Evolutionary conservation across 2,888 invertebrate species (phyloP).

Genomic region (Eristalis tenax): DNA sequence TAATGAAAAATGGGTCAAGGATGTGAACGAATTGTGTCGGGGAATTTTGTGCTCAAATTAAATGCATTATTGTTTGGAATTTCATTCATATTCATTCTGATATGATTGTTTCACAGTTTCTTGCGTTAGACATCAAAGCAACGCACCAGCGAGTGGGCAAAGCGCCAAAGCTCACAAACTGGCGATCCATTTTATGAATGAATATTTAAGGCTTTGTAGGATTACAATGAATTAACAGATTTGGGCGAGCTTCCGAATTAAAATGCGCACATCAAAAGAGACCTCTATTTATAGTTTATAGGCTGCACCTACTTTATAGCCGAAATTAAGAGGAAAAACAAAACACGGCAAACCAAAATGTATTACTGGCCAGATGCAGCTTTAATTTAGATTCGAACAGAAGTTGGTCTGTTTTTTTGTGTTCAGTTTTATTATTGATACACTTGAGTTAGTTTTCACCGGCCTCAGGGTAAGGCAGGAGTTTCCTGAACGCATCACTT

Average conservation of each 20-base stretch:
- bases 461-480: constrained; percentile 50
- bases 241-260: not conserved
- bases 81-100: too few species aligned
- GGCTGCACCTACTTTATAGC: not conserved
- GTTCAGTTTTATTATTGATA: constrained; percentile 16
- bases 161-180: not conserved
- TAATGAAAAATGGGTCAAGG: constrained; percentile 65
- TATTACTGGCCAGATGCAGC: constrained; percentile 20
- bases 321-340: not conserved
- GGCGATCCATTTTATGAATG: too few species aligned
- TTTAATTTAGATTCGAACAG: constrained; percentile 29
- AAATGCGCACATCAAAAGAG: not conserved
- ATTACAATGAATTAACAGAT: not conserved
- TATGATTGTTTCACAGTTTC: too few species aligned
- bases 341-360: too few species aligned
- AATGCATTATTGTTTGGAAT: too few species aligned
- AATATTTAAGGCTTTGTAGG: not conserved
- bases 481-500: constrained; percentile 65
- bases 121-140: too few species aligned
- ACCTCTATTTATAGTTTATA: not conserved
- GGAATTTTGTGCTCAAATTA: constrained; percentile 12
- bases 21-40: constrained; percentile 49
- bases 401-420: constrained; percentile 32
- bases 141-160: not conserved
- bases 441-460: constrained; percentile 35